Evolutionary conservation across 2,888 invertebrate genomes (phyloP).

Genomic region (Drosophila affinis): DNA sequence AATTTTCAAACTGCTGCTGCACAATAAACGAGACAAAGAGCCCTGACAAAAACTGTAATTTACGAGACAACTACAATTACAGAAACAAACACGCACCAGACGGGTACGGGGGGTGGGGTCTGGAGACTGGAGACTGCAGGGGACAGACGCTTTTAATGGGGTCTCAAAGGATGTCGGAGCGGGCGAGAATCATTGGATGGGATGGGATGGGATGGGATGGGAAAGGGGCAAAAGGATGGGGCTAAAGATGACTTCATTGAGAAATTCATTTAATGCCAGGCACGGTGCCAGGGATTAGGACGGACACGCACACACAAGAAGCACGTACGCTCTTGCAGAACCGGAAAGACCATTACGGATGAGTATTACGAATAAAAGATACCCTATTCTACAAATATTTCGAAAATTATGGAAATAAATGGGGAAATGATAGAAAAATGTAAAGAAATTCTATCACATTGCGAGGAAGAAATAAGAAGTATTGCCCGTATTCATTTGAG

Average conservation of each 20-base stretch:
- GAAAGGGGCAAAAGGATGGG: background rate
- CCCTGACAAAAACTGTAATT: slow-evolving; percentile 45
- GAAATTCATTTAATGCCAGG: slow-evolving; percentile 55
- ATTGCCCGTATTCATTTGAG: too few relatives aligned
- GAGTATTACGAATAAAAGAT: background rate
- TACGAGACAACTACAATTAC: slow-evolving; percentile 52
- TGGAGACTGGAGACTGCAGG: background rate
- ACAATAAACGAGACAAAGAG: slow-evolving; percentile 33
- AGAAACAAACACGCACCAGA: slow-evolving; percentile 39
- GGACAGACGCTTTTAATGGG: slow-evolving; percentile 37
- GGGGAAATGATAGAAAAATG: background rate
- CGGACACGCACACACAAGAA: slow-evolving; percentile 32
- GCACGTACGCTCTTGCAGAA: slow-evolving; percentile 33
- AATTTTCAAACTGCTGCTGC: slow-evolving; percentile 32
- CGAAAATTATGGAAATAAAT: background rate
- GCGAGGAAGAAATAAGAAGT: too few relatives aligned
- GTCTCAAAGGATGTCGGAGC: slow-evolving; percentile 40
- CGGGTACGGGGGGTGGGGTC: background rate
- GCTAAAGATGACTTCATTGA: slow-evolving; percentile 48
- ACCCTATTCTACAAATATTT: background rate
- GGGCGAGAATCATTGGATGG: background rate
- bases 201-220: background rate
- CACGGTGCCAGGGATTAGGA: slow-evolving; percentile 39
- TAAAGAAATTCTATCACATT: too few relatives aligned
- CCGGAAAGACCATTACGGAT: background rate